These are phyloP conservation scores for Aramus guarauna DNA, from an alignment of 2,113 vertebrate genomes.

Conservation along the genomic window DNA sequence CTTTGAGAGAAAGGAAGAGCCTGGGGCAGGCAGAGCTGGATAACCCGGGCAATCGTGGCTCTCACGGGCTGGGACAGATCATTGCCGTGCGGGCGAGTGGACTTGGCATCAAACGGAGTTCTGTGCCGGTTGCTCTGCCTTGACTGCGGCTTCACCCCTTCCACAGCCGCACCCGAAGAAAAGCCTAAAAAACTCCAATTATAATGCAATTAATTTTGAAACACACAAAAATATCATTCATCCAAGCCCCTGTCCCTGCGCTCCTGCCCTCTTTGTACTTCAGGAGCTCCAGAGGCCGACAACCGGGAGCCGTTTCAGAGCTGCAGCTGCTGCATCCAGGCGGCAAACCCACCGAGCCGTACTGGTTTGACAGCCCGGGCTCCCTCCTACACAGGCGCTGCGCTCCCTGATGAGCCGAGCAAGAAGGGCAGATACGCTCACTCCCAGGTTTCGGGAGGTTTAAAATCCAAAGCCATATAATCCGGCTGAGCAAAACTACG, in stretches of 20 bases:
- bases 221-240: accelerated
- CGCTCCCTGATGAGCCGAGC: not conserved
- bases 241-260: accelerated
- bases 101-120: not conserved
- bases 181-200: accelerated
- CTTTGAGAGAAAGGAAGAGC: not conserved
- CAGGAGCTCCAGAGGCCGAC: not conserved
- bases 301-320: not conserved
- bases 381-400: not conserved
- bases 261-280: not conserved
- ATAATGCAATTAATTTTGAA: accelerated
- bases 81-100: accelerated
- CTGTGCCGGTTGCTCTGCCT: not conserved
- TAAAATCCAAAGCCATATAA: not conserved
- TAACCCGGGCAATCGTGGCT: accelerated
- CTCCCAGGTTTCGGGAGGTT: not conserved
- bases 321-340: not conserved
- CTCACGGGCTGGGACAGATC: not conserved
- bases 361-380: not conserved
- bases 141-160: accelerated
- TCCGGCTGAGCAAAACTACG: not conserved
- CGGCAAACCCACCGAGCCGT: not conserved
- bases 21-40: not conserved
- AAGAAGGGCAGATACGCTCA: accelerated
- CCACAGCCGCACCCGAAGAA: not conserved